phyloP scores from a whole-genome alignment of 1,140 invertebrate genomes.

The Epicauta chinensis region DNA sequence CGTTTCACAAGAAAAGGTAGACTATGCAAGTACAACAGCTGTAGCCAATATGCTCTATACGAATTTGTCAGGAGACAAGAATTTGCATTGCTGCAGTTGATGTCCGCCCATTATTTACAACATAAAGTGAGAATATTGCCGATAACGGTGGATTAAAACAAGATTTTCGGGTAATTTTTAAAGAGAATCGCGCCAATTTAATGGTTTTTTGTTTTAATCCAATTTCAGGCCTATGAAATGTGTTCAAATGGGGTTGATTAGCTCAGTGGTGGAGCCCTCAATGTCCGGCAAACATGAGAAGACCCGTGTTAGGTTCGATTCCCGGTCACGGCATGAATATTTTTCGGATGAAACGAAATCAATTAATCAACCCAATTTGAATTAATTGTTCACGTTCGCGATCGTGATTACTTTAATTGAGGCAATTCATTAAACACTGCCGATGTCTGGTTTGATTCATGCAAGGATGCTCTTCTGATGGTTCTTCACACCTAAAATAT shows the following conservation, averaged over 20 bases:
- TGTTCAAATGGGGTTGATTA: conserved; percentile 66
- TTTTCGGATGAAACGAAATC: conserved; percentile 65
- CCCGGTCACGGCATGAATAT: conserved; percentile 64
- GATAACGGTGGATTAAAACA: conserved; percentile 87
- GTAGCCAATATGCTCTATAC: no score
- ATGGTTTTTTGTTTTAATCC: background rate
- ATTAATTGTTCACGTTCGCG: conserved; percentile 22
- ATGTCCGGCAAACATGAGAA: conserved; percentile 66
- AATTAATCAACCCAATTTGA: conserved; percentile 48
- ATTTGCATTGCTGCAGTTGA: no score
- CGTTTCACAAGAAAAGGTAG: no score
- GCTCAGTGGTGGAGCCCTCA: no score
- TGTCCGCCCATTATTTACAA: no score
- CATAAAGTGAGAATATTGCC: no score
- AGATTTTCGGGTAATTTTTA: conserved; percentile 63
- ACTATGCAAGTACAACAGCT: no score
- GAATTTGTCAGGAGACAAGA: no score
- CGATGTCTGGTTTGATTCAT: conserved; percentile 59
- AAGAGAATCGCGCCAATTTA: background rate
- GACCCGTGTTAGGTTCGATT: conserved; percentile 74
- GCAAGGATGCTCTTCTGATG: conserved; percentile 56
- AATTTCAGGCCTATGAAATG: conserved; percentile 55
- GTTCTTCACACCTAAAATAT: conserved; percentile 56
- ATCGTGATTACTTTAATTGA: no score
- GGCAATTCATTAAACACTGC: conserved; percentile 52